Conservation (phyloP, 2,797 vertebrate species). For the Anolis apletophallus region DNA sequence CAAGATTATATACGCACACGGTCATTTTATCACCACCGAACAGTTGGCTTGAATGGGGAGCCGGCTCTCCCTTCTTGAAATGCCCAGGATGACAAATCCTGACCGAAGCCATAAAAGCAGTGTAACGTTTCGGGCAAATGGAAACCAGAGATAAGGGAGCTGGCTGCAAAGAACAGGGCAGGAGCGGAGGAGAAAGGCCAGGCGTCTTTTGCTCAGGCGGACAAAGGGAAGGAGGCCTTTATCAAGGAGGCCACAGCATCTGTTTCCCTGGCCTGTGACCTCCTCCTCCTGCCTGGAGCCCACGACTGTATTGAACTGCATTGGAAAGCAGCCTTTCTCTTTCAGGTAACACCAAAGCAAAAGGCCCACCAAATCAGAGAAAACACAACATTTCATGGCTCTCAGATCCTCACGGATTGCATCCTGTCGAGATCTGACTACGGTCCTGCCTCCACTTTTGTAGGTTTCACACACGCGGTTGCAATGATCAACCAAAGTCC, state of each 20-base stretch:
- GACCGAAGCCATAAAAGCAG: neutral
- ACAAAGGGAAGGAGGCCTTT: slow-evolving; percentile 56
- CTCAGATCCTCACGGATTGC: no score
- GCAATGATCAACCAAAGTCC: no score
- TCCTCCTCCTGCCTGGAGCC: slow-evolving; percentile 13
- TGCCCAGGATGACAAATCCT: neutral
- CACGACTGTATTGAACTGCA: slow-evolving; percentile 54
- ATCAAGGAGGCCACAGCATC: slow-evolving; percentile 68
- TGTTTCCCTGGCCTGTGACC: slow-evolving; percentile 59
- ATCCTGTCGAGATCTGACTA: no score
- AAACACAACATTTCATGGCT: no score
- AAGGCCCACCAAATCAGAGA: no score
- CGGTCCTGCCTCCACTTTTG: no score
- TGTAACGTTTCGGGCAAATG: neutral
- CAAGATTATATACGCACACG: no score
- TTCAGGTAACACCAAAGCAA: slow-evolving; percentile 16
- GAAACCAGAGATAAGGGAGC: neutral
- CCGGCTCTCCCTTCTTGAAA: neutral
- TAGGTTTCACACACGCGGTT: no score
- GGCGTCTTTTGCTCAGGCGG: slow-evolving; percentile 25
- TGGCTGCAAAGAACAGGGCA: neutral
- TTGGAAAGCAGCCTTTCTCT: slow-evolving; percentile 52
- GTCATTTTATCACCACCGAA: no score
- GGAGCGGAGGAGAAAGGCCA: neutral
- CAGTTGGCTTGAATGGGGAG: no score